Conservation (phyloP, 2,113 vertebrate genomes). For the Plecturocebus donacophilus region DNA sequence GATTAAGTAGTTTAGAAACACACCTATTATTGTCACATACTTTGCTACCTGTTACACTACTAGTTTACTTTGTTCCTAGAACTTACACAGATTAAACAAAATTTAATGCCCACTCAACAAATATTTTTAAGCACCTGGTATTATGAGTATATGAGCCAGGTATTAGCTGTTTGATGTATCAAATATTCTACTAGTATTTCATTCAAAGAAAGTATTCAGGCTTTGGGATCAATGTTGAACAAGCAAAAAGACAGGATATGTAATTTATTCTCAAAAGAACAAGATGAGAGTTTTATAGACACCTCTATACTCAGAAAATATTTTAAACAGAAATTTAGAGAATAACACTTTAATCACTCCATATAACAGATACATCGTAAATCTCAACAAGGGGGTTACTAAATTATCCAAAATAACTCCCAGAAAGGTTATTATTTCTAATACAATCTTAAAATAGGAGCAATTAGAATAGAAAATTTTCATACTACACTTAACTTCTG, state of each 20-base stretch:
- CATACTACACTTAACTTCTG: neutral
- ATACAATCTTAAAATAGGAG: neutral
- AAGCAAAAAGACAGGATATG: neutral
- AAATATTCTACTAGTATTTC: neutral
- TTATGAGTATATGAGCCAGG: neutral
- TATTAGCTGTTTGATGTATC: neutral
- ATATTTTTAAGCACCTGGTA: neutral
- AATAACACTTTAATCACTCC: neutral
- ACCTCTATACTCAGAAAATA: neutral
- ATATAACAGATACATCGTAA: neutral
- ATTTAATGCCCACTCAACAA: neutral
- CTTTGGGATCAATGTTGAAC: neutral
- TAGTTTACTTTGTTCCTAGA: neutral
- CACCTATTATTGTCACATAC: neutral
- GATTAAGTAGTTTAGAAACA: neutral
- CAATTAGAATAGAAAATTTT: neutral
- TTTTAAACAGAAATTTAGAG: neutral
- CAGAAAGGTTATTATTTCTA: neutral
- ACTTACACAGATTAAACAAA: neutral
- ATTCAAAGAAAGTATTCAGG: neutral
- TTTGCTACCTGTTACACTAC: neutral
- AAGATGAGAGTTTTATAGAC: neutral
- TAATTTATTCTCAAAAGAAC: neutral
- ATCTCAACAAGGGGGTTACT: neutral
- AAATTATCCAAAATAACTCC: neutral